phyloP scores from a whole-genome alignment of 1,140 invertebrate genomes.

The Psix sp. region DNA sequence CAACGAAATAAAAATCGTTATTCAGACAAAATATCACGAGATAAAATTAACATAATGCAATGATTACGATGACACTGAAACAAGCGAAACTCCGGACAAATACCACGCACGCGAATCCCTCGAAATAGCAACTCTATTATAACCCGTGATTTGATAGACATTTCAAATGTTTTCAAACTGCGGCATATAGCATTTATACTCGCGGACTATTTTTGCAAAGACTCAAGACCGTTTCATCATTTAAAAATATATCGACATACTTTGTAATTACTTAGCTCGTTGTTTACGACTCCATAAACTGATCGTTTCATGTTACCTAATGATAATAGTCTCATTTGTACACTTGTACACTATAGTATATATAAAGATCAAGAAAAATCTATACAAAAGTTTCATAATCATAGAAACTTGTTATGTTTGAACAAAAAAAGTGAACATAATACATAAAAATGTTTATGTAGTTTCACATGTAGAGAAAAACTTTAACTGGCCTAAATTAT shows the following conservation, averaged over 20 bases:
- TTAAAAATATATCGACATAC: slow-evolving; percentile 14
- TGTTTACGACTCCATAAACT: slow-evolving; percentile 20
- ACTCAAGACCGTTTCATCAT: slow-evolving; percentile 4
- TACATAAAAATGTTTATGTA: no score
- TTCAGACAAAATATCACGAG: background rate
- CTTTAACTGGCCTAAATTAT: no score
- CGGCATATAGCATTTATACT: slow-evolving; percentile 9
- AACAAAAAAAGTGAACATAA: no score
- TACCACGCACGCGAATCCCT: slow-evolving; percentile 11
- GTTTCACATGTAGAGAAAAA: no score
- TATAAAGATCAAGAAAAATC: no score
- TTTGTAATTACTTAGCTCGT: slow-evolving; percentile 1
- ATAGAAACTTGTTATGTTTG: no score
- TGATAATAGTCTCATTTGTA: no score
- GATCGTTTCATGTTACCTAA: background rate
- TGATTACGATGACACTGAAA: slow-evolving; percentile 18
- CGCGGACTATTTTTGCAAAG: slow-evolving; percentile 21
- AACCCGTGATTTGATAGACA: slow-evolving; percentile 19
- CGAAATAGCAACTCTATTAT: slow-evolving; percentile 18
- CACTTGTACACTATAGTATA: no score
- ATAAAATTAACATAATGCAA: slow-evolving; percentile 23
- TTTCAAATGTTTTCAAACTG: slow-evolving; percentile 23
- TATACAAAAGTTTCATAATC: no score
- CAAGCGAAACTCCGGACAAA: slow-evolving; percentile 13
- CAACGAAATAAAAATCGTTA: background rate